Base-by-base conservation (phyloP, 1,140 invertebrate species). In the Procambarus clarkii region DNA sequence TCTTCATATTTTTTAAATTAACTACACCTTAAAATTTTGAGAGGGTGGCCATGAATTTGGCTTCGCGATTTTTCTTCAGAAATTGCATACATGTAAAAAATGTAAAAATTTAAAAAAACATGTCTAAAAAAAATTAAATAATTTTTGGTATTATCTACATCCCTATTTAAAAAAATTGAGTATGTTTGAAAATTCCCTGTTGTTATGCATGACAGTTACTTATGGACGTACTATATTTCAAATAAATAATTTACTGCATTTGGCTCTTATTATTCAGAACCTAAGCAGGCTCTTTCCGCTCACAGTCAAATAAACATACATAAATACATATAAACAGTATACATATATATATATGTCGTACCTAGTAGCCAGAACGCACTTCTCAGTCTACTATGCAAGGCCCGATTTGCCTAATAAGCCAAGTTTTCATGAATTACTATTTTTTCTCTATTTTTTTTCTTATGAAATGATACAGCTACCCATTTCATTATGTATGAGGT, bases 251-350 rank as follows among this genome's bases (percentile, higher is more conserved):
- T 1, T 34, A 34, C 34, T 34, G 34, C 34, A 69, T 69, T 69
- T 69, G 13, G 13, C 18, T 44, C 13, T 79, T 18, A 13, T 50
- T 18, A 79, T 9, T 48, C 18, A 50, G 45, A 8, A 50, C 46
- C 78, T 48, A 79, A 48, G 78, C 78, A 48, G 78, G 78, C 78
- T 48, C 34, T 79, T 34, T 45, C 50, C 50, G 78, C 50, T 79
- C 50, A 50, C 45, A 48, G 54, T 58, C 7, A 58, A 58, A 58
- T 9, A 58, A 58, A 58, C 7, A 9, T 58, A 58, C 13, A 58
- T 58, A 58, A 58, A 58, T 9, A 13, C 34, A 34, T 34, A 34
- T 34, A 34, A 34, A 34, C 34, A 34, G 34, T 34, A 34, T 34
- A 34, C 1, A 34, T 34, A 34, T 34, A 34, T 34, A 34, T 34